Evolutionary conservation across 2,113 vertebrate species (phyloP), one percentile per base, ranked within the genome.

Genomic region (Camelus dromedarius): DNA sequence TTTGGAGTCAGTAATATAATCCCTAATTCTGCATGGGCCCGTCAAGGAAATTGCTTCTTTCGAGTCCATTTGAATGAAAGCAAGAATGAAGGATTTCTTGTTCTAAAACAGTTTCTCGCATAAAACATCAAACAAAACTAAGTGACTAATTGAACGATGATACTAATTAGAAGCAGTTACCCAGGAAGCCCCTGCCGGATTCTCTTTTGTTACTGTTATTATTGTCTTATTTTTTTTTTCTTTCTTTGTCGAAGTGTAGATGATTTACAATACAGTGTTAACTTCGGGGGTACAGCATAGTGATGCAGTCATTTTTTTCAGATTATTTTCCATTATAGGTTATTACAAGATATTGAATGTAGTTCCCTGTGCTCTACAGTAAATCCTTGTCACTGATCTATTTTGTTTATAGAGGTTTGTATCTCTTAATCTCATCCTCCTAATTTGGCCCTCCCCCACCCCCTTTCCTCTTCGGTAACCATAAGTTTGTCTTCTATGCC

Each of bases 61-160:
- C 79, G 88, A 70, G 20, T 92, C 50, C 14, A 67, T 92, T 60
- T 96, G 93, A 79, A 72, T 64, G 64, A 91, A 89, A 76, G 66
- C 80, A 69, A 92, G 93, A 95, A 87, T 72, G 70, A 87, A 89
- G 50, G 52, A 38, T 56, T 96, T 93, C 75, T 90, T 67, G 50
- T 87, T 95, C 92, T 84, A 56, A 92, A 92, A 75, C 48, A 35
- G 28, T 80, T 91, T 91, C 89, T 96, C 56, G 62, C 20, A 8
- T 89, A 50, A 82, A 93, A 64, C 30, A 48, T 38, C 56, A 90
- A 70, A 82, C 75, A 92, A 96, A 95, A 89, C 30, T 66, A 87
- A 93, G 79, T 80, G 75, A 77, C 46, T 90, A 76, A 89, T 18
- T 95, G 95, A 96, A 95, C 69, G 80, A 0, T 48, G 52, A 56